phyloP scores from a whole-genome alignment of 2,797 vertebrate species.

The Pseudochirops corinnae region DNA sequence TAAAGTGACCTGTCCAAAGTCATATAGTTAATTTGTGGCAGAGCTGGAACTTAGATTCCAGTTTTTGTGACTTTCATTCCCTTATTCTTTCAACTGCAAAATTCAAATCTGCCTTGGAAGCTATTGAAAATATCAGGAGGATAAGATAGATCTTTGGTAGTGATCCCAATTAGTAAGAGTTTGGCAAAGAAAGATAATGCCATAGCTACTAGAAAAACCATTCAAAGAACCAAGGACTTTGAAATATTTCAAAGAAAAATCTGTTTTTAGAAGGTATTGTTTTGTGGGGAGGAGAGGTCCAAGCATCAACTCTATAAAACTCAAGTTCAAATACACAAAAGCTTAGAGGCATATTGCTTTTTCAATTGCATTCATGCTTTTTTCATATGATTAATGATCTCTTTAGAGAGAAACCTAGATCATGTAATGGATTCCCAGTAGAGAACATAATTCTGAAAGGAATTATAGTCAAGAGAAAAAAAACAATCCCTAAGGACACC shows the following conservation, averaged over 20 bases:
- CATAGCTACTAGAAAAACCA: neutral
- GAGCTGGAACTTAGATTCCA: neutral
- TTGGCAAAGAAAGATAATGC: fast-evolving
- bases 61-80: neutral
- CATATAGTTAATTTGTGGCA: neutral
- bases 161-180: neutral
- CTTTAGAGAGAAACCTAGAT: constrained; percentile 72
- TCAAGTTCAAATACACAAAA: neutral
- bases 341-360: constrained; percentile 48
- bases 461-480: constrained; percentile 66
- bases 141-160: neutral
- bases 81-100: neutral
- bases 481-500: constrained; percentile 39
- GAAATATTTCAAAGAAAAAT: neutral
- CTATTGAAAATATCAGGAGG: neutral
- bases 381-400: constrained; percentile 68
- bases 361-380: constrained; percentile 67
- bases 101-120: neutral
- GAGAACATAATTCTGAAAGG: constrained; percentile 54
- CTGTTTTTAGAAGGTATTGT: fast-evolving
- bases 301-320: neutral
- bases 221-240: neutral
- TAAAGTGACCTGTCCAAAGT: neutral
- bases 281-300: neutral
- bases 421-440: constrained; percentile 70